Conservation (phyloP, 2,797 vertebrate genomes). For the Paramormyrops hopkinsi region DNA sequence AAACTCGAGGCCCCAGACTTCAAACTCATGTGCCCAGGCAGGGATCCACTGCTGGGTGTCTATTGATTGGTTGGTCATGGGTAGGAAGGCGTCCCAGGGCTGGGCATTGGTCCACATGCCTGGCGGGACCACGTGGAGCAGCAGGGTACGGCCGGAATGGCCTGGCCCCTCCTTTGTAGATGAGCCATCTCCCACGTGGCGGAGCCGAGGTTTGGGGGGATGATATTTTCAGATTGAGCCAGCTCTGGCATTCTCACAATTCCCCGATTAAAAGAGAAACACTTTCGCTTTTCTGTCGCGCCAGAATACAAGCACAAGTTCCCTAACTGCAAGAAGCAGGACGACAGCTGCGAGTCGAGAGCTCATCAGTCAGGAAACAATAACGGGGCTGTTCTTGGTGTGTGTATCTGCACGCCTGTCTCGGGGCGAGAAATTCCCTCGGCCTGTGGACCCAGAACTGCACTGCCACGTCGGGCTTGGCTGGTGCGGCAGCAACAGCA, state of each 20-base stretch:
- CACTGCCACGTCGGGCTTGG: neutral
- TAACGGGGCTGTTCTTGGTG: neutral
- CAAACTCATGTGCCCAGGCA: slow-evolving; percentile 8
- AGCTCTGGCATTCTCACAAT: neutral
- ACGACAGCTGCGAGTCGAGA: neutral
- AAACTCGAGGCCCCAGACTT: slow-evolving; percentile 4
- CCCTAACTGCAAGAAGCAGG: neutral
- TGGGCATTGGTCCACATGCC: neutral
- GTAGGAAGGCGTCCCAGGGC: neutral
- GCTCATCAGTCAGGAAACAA: slow-evolving; percentile 1
- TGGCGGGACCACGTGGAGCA: neutral
- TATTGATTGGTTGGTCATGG: neutral
- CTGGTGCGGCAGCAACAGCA: neutral
- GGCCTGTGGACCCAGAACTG: neutral
- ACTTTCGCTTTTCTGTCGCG: neutral
- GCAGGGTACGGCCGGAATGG: slow-evolving; percentile 40
- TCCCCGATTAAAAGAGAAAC: neutral
- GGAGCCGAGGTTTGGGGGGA: neutral
- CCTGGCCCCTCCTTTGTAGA: neutral
- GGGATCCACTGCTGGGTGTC: neutral
- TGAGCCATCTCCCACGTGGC: neutral
- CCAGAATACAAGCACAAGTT: neutral
- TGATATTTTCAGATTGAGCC: neutral
- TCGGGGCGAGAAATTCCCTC: neutral
- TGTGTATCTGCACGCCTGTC: neutral